Base-by-base conservation (phyloP, 2,113 vertebrate species). In the Uropsilus gracilis region DNA sequence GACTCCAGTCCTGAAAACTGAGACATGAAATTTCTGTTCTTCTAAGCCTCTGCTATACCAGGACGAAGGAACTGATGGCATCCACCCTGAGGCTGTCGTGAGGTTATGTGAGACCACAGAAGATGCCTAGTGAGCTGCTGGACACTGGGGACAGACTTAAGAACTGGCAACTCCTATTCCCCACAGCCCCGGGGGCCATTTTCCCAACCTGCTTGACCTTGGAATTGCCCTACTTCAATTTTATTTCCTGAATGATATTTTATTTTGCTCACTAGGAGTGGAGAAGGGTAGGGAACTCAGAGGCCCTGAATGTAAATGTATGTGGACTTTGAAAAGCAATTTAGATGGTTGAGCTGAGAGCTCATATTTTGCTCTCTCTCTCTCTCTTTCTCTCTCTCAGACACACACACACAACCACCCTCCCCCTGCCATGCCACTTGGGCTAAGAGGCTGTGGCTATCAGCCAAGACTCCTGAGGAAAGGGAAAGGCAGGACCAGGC, bases 231-330 rank as follows among this genome's bases (percentile, higher is more conserved):
- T 5, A 8, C 46, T 89, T 66, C 50, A 16, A 11, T 75, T 94
- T 91, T 55, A 94, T 78, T 86, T 69, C 53, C 20, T 55, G 53
- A 77, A 44, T 1, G 34, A 32, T 86, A n/a, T 81, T 94, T 95
- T 87, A 81, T 81, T 87, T 88, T 85, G 83, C 90, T 85, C 66
- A 66, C 72, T 69, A 42, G 37, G 90, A 48, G 42, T 6, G 44
- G 73, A 50, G 75, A 66, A 64, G 89, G 82, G 46, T 72, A 71
- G 71, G 69, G 57, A 69, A 26, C 53, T 28, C 75, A 11, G 92
- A 69, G 55, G 46, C 46, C 68, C 75, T 82, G 20, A 61, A n/a
- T 34, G 59, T 18, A 69, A 93, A 91, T 66, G 59, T 37, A 66
- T 34, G 73, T 37, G 59, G 50, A 83, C 64, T 77, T 12, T 1